Evolutionary conservation across 2,888 invertebrate genomes (phyloP).

Genomic region (Scrobipalpa costella): DNA sequence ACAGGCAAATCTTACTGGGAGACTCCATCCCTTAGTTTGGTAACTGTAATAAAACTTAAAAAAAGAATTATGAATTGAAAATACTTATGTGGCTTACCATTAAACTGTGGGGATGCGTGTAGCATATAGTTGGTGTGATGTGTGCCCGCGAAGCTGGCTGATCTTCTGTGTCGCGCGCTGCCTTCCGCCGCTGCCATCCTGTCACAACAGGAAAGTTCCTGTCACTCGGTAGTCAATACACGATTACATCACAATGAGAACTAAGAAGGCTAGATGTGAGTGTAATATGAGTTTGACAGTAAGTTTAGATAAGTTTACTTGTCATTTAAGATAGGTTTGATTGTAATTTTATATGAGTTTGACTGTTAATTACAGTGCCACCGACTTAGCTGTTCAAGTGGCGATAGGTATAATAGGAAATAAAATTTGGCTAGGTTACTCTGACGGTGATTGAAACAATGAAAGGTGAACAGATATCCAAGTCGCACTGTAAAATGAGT

Average conservation of each 20-base stretch:
- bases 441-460: too few species aligned
- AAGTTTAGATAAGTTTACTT: background rate
- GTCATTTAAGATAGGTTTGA: background rate
- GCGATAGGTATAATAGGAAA: too few species aligned
- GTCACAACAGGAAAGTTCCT: background rate
- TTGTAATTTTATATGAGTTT: background rate
- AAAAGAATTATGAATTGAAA: too few species aligned
- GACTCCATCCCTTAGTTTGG: too few species aligned
- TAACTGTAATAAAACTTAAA: too few species aligned
- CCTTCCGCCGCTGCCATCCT: slow-evolving; percentile 41
- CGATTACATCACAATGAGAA: background rate
- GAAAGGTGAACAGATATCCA: too few species aligned
- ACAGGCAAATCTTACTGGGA: too few species aligned
- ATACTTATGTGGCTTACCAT: background rate
- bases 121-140: slow-evolving; percentile 62
- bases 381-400: too few species aligned
- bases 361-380: too few species aligned
- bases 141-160: slow-evolving; percentile 74
- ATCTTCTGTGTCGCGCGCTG: slow-evolving; percentile 62
- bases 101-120: slow-evolving; percentile 35
- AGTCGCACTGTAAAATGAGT: background rate
- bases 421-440: too few species aligned
- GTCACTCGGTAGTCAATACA: background rate
- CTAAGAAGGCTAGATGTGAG: background rate
- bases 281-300: background rate